Percentiles rank a stretch among this genome's conserved stretches.
Evolutionary conservation across 2,888 invertebrate genomes (phyloP).

Genomic region (Endotricha flammealis): DNA sequence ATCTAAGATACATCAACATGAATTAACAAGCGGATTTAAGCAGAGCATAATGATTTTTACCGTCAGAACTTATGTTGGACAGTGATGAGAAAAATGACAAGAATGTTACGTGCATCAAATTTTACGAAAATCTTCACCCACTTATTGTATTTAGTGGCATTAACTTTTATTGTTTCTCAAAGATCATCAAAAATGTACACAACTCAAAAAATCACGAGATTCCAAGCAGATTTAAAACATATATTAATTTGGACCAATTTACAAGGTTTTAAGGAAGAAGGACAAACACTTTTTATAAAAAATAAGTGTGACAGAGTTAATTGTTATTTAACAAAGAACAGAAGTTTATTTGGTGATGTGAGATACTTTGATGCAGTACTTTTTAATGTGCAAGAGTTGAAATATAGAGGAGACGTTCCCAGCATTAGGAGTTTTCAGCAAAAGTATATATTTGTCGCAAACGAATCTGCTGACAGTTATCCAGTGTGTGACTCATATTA

Average conservation of each 20-base stretch:
- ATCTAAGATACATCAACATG: too few species aligned
- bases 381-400: slow-evolving; percentile 48
- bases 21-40: too few species aligned
- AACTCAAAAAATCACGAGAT: slow-evolving; percentile 35
- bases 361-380: slow-evolving; percentile 57
- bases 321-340: slow-evolving; percentile 54
- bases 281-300: slow-evolving; percentile 39
- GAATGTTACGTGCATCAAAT: slow-evolving; percentile 31
- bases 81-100: too few species aligned
- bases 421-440: slow-evolving; percentile 38
- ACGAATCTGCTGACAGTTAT: slow-evolving; percentile 53
- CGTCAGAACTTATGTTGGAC: too few species aligned
- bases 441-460: slow-evolving; percentile 57
- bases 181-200: slow-evolving; percentile 17
- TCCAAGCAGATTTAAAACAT: slow-evolving; percentile 46
- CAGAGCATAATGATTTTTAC: too few species aligned
- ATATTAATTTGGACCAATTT: slow-evolving; percentile 53
- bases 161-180: slow-evolving; percentile 25
- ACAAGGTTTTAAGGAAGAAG: slow-evolving; percentile 30
- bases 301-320: slow-evolving; percentile 40
- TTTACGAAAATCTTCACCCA: slow-evolving; percentile 29
- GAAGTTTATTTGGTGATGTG: slow-evolving; percentile 37
- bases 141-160: slow-evolving; percentile 20
- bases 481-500: slow-evolving; percentile 49
- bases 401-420: slow-evolving; percentile 29